Evolutionary conservation across 2,797 vertebrate genomes (phyloP), one percentile per base, ranked within the genome.

Genomic region (Lophotriccus pileatus): DNA sequence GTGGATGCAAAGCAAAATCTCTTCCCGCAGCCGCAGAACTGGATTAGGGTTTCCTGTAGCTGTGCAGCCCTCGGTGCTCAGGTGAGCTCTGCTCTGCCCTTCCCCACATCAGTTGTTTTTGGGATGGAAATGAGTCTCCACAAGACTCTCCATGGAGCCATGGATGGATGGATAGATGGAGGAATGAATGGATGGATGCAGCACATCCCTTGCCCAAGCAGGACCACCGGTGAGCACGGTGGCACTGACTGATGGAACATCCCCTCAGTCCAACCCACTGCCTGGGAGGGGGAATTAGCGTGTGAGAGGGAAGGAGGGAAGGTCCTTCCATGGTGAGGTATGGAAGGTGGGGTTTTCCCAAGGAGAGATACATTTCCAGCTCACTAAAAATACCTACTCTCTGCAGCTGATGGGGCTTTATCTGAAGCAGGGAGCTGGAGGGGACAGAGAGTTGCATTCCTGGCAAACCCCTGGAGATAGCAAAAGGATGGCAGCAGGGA

Each of bases 211-310:
- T 3, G 0, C 50, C 28, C 0, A 1, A 32, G 17, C 32, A 60
- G n/a, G 30, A 44, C 27, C 53, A 39, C 55, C 28, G 19, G 41
- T 0, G 2, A 68, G n/a, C 53, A 56, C 23, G 0, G 2, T 9
- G 6, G 11, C 32, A 36, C 23, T n/a, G 5, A 1, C 20, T 0
- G 2, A 14, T 10, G 49, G 34, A 68, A 36, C 75, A 34, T 56
- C 44, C 27, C 17, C 39, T 30, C 37, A 64, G 30, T 39, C 78
- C 30, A 60, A 0, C 19, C 13, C 17, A 7, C 27, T 53, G 60
- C 56, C 59, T 34, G 17, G 30, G 44, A 17, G 44, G 15, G 16
- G 58, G 27, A 23, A 2, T 37, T 9, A 14, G 15, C 5, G 19
- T 44, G 66, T 28, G 14, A 37, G 21, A 59, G n/a, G 12, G 67